Conservation (phyloP, 2,113 vertebrate genomes). For the Fregata magnificens region DNA sequence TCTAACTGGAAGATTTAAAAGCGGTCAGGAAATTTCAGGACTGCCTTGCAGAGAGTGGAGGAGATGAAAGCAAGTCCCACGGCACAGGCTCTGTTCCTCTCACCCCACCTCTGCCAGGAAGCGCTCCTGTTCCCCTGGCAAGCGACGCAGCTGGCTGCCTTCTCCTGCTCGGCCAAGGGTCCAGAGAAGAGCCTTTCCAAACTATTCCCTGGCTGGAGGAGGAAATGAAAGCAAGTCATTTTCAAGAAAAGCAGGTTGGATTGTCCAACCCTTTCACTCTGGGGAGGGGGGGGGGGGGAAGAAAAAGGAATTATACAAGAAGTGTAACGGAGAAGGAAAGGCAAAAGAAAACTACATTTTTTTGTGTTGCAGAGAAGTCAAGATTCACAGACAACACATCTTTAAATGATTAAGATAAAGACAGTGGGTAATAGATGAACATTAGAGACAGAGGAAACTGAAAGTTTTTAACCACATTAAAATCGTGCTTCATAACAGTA, state of each 20-base stretch:
- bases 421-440: slow-evolving; percentile 7
- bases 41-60: not conserved
- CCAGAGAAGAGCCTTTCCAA: slow-evolving; percentile 15
- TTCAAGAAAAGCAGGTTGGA: slow-evolving; percentile 3
- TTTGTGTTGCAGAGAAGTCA: not conserved
- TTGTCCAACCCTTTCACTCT: not conserved
- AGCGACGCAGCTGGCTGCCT: not conserved
- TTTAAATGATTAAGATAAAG: slow-evolving; percentile 46
- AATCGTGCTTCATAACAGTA: not conserved
- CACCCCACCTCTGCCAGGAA: slow-evolving; percentile 25
- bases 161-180: not conserved
- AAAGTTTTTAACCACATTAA: slow-evolving; percentile 5
- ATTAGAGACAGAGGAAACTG: not conserved
- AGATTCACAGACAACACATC: not conserved
- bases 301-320: not conserved
- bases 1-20: slow-evolving; percentile 8
- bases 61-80: not conserved
- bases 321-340: not conserved
- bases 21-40: not conserved
- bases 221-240: slow-evolving; percentile 44
- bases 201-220: slow-evolving; percentile 49
- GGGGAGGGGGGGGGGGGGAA: not conserved
- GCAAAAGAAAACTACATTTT: not conserved
- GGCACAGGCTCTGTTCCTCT: not conserved
- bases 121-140: slow-evolving; percentile 37